Evolutionary conservation across 2,113 vertebrate genomes (phyloP).

Genomic region (Rousettus leschenaultii): DNA sequence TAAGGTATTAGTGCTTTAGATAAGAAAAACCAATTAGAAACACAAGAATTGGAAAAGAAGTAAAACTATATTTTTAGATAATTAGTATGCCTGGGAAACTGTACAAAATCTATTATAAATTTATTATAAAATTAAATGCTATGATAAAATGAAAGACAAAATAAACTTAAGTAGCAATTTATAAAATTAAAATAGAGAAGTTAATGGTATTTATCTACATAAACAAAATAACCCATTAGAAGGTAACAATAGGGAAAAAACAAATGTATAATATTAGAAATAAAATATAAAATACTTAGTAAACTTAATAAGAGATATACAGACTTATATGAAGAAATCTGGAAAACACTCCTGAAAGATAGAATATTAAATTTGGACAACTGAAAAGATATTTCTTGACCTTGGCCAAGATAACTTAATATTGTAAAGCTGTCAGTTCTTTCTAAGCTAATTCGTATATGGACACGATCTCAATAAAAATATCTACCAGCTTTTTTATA

Average conservation of each 20-base stretch:
- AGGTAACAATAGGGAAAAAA: not conserved
- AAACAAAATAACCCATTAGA: not conserved
- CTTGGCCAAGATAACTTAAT: not conserved
- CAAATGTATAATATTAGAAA: not conserved
- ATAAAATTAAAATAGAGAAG: not conserved
- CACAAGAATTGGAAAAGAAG: not conserved
- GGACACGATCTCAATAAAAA: not conserved
- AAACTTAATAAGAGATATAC: not conserved
- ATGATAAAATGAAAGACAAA: not conserved
- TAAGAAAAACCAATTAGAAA: not conserved
- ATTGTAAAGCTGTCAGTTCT: not conserved
- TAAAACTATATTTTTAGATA: not conserved
- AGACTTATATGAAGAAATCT: not conserved
- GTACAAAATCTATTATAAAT: not conserved
- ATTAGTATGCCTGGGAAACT: not conserved
- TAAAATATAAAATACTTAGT: not conserved
- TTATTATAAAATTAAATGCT: not conserved
- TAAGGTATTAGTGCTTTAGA: not conserved
- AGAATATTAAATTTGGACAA: not conserved
- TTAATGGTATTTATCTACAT: not conserved
- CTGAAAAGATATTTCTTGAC: not conserved
- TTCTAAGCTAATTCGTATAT: not conserved
- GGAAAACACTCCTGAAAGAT: not conserved
- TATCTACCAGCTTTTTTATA: not conserved
- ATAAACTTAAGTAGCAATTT: not conserved